Base-by-base conservation (phyloP, 2,113 vertebrate species). In the Bubo bubo region DNA sequence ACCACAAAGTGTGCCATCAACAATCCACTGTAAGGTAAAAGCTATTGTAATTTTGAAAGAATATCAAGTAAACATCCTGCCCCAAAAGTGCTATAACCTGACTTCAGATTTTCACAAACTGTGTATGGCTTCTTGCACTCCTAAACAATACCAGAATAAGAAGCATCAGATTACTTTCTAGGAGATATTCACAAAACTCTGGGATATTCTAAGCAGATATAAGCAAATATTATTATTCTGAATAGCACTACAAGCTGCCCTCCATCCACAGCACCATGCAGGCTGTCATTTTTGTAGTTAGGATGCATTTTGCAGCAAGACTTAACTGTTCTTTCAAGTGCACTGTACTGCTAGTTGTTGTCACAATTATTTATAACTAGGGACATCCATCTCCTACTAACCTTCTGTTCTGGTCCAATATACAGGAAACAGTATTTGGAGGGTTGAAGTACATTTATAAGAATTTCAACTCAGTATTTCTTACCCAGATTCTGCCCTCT, bases 341-440 rank as follows among this genome's bases (percentile, higher is more conserved):
- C 89, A 95, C 94, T 86, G 91, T 91, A 91, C 93, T 90, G 97
- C 80, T 96, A 90, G 91, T 82, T 96, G 93, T 93, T 96, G 93
- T 89, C 95, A 96, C 89, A 93, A 97, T 96, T 96, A 97, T 96
- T 97, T 96, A 97, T 96, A 97, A 93, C 93, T 60, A 95, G 71
- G 89, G 95, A 95, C 93, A 96, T 76, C 84, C 88, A 95, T 97
- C 93, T 96, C 96, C 96, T 97, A 97, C 94, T 97, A 97, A 95
- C 95, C 94, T 97, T 97, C 95, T 97, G 97, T 97, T 97, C 89
- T 94, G 91, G 95, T 95, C 95, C 95, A 96, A 93, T 47, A 86
- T 34, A 91, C 49, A 95, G 89, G 93, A 91, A 95, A 90, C 59
- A 76, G 94, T 41, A 91, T 70, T 66, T 82, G 58, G 73, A 93